Evolutionary conservation across 2,888 invertebrate species (phyloP), one percentile per base, ranked within the genome.

Genomic region (Ypsolopha scabrella): DNA sequence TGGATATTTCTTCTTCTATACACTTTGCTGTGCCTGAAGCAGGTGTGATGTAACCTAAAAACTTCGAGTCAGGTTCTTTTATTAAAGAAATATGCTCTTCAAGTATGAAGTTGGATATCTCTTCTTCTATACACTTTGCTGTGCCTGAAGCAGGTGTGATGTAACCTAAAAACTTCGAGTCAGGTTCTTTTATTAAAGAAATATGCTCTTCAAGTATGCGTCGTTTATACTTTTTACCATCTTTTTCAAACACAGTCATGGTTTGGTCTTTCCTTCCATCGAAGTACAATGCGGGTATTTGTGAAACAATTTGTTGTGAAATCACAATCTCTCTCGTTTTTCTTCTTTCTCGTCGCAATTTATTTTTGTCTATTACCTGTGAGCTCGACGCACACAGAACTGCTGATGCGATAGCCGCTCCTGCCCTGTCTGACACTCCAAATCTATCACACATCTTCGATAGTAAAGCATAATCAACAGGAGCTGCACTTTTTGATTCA

Each of bases 391-490:
- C 48, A 34, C 52, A 52, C 36, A 55, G 47, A 48, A 53, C 55
- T 51, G 51, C 53, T 39, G 55, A 53, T 14, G 51, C 53, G 38
- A 55, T 55, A 41, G 52, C 55, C 45, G 55, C 53, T 33, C 38
- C 55, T 38, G 53, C 53, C 35, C 52, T 55, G 46, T 53, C 51
- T 36, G 53, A 53, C n/a, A 53, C 51, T 46, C 52, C 51, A 44
- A 47, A 55, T 52, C 50, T 51, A 41, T 52, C 53, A 35, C 53
- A 53, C n/a, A 53, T 56, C 41, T 56, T 52, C 7, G 56, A 52
- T 14, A 56, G 49, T 37, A 50, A 51, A 44, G 37, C 44, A 38
- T 52, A 50, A 34, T 53, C 46, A 35, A 13, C 38, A 24, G 24
- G 24, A 24, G 24, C 24, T 24, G 24, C 24, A 24, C 24, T 24